Base-by-base conservation (phyloP, 1,140 invertebrate genomes). In the Drosophila melanica region DNA sequence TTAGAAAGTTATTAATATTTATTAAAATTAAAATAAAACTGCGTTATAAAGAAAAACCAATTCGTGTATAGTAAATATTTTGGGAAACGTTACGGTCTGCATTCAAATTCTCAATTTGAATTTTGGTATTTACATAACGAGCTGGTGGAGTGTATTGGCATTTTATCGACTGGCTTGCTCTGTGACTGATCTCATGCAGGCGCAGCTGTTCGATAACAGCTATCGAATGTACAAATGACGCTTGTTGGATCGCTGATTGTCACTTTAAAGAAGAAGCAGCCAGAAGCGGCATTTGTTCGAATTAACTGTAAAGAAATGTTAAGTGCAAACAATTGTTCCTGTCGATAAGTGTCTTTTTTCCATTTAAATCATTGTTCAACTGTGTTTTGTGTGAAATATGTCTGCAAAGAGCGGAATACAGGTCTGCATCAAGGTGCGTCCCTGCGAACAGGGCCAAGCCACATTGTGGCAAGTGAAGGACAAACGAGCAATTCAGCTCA, bases 341-440 rank as follows among this genome's bases (percentile, higher is more conserved):
- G 37, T 48, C 18, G 42, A 37, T 35, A 47, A 58, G 35, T 65
- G 60, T 70, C 42, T 35, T 7, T 41, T 27, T 37, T 54, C 12
- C 18, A 54, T 27, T 42, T 54, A 12, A 27, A 42, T 27, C 12
- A 30, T 55, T 57, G 37, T 42, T 9, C 42, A 50, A 39, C 16
- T 63, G 23, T 41, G 20, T 33, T 62, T 3, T 70, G 47, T 33
- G 11, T 59, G 7, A 65, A 77, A 51, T 10, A 91, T 91, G 90
- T 70, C 90, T 3, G 66, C 81, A 4, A 90, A 84, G 51, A 90
- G 78, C 23, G 81, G 87, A 3, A 84, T 91, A 16, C 90, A 95
- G 93, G 96, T 96, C 16, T 95, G 95, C 35, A 95, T 97, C 44
- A 95, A 96, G 93, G 93, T 96, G 44, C 93, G 96, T 53, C 96